phyloP scores from a whole-genome alignment of 1,140 invertebrate genomes.

The Halesus radiatus region DNA sequence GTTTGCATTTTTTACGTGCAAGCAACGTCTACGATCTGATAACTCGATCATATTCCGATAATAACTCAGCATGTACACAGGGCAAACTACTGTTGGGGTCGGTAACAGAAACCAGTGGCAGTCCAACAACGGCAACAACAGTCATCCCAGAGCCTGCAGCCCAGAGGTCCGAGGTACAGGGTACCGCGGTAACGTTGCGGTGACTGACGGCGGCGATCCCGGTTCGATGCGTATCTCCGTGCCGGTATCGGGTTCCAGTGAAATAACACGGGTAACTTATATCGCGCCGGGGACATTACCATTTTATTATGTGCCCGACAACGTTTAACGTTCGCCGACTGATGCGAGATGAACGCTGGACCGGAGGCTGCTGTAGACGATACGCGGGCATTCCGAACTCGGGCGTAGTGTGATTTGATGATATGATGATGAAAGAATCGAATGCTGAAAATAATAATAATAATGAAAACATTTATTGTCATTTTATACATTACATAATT shows the following conservation, averaged over 20 bases:
- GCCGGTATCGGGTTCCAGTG: conserved; percentile 42
- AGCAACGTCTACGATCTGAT: too few species aligned
- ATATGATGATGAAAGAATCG: too few species aligned
- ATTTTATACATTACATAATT: too few species aligned
- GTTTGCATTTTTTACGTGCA: too few species aligned
- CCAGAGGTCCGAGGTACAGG: too few species aligned
- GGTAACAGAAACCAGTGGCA: conserved; percentile 45
- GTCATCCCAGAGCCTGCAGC: too few species aligned
- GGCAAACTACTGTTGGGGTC: too few species aligned
- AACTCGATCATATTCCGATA: too few species aligned
- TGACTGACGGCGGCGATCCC: conserved; percentile 40
- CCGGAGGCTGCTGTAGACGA: not conserved
- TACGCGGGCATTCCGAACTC: not conserved
- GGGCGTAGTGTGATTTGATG: not conserved
- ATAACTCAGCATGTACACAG: too few species aligned
- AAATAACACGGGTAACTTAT: conserved; percentile 24
- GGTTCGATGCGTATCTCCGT: conserved; percentile 39
- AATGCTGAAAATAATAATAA: too few species aligned
- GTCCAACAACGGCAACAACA: not conserved
- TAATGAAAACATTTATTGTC: too few species aligned
- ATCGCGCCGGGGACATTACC: conserved; percentile 32
- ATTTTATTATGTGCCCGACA: conserved; percentile 29
- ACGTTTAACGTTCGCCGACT: conserved; percentile 10
- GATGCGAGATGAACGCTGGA: not conserved
- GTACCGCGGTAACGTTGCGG: conserved; percentile 49